Percentiles rank a stretch among this genome's conserved stretches.
phyloP scores from a whole-genome alignment of 2,113 vertebrate species.

The Laterallus jamaicensis region DNA sequence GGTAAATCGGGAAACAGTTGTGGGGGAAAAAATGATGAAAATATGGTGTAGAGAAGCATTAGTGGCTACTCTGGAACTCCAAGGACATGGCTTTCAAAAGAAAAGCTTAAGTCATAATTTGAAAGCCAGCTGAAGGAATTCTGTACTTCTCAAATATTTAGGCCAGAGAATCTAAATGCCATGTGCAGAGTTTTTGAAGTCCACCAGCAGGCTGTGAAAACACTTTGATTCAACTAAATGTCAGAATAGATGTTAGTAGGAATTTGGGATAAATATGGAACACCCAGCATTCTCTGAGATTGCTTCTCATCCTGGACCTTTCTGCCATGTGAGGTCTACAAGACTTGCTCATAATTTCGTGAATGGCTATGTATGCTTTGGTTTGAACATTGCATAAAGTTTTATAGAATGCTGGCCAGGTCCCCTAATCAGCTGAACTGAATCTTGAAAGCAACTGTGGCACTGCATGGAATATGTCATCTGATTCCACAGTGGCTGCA shows the following conservation, averaged over 20 bases:
- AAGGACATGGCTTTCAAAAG: neutral
- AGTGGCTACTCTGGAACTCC: neutral
- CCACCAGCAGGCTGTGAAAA: neutral
- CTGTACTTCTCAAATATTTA: neutral
- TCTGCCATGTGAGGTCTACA: neutral
- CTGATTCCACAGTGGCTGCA: neutral
- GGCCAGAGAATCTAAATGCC: neutral
- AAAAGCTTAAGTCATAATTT: neutral
- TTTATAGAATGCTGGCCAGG: neutral
- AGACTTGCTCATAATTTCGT: neutral
- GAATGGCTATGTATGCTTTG: neutral
- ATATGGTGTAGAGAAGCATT: neutral
- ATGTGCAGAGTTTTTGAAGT: neutral
- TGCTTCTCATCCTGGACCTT: neutral
- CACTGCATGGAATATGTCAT: neutral
- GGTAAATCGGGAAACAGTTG: neutral
- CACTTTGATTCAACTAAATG: neutral
- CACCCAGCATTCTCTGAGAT: accelerated
- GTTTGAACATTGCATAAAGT: neutral
- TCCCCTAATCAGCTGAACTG: neutral
- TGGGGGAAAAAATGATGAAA: neutral
- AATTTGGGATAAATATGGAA: neutral
- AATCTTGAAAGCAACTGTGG: neutral
- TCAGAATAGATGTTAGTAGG: neutral
- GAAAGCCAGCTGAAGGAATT: neutral